These are phyloP conservation scores for Danio albolineatus DNA, from an alignment of 2,797 vertebrate species.

Conservation along the genomic window DNA sequence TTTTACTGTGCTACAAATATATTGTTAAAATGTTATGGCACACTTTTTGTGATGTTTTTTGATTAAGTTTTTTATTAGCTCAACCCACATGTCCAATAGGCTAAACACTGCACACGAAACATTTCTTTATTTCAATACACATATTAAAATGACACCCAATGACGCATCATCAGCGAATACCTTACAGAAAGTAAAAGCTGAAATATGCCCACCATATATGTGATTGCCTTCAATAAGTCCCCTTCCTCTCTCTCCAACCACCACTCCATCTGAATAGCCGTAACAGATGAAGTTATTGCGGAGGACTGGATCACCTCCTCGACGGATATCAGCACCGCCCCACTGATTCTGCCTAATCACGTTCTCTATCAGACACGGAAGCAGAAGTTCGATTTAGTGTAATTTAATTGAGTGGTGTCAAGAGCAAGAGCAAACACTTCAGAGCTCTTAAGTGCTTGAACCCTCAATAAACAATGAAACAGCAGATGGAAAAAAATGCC, in stretches of 20 bases:
- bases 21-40: no score
- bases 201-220: constrained; percentile 84
- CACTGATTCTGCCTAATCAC: constrained; percentile 93
- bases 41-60: no score
- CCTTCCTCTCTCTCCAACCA: constrained; percentile 88
- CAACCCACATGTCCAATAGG: no score
- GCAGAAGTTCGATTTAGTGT: not conserved
- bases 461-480: not conserved
- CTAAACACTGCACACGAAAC: no score
- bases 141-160: no score
- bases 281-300: constrained; percentile 92
- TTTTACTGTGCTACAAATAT: no score
- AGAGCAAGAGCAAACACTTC: constrained; percentile 4
- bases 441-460: not conserved
- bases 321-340: constrained; percentile 90
- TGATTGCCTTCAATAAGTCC: constrained; percentile 91
- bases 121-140: no score
- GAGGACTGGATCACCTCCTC: constrained; percentile 87
- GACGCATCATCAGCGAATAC: not conserved
- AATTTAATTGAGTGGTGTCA: constrained; percentile 7
- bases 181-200: not conserved
- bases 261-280: constrained; percentile 89
- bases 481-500: not conserved
- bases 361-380: constrained; percentile 79
- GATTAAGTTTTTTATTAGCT: no score